Conservation (phyloP, 2,888 invertebrate species). For the Drosophila anceps region DNA sequence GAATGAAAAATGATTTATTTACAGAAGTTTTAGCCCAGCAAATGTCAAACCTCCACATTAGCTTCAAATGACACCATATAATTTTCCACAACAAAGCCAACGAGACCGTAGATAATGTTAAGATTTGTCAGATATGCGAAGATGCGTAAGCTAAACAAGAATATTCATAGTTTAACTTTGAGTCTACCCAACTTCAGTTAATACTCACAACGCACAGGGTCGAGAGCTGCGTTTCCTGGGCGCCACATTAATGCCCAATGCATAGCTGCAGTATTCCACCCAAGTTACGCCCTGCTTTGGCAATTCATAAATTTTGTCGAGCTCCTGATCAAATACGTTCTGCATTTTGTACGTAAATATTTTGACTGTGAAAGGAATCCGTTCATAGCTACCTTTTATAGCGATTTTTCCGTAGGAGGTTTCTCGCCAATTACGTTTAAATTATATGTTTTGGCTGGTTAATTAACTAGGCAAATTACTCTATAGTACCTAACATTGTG, state of each 20-base stretch:
- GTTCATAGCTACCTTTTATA: conserved; percentile 48
- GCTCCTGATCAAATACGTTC: conserved; percentile 56
- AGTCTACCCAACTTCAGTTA: fast-evolving
- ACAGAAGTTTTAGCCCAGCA: fast-evolving
- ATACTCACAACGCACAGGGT: conserved; percentile 57
- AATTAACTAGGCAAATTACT: conserved; percentile 52
- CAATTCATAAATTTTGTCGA: conserved; percentile 55
- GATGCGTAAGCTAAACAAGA: conserved; percentile 34
- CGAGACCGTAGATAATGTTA: conserved; percentile 52
- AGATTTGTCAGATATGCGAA: conserved; percentile 51
- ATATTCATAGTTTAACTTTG: neutral
- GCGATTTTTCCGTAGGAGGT: conserved; percentile 12
- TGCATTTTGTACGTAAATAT: conserved; percentile 42
- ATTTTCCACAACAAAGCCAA: conserved; percentile 60
- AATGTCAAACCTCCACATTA: conserved; percentile 63
- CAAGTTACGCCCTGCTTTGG: conserved; percentile 59
- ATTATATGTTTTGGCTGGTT: conserved; percentile 61
- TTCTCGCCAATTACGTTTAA: conserved; percentile 58
- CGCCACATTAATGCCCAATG: conserved; percentile 62
- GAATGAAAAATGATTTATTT: neutral
- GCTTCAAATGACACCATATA: conserved; percentile 64
- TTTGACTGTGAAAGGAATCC: conserved; percentile 38
- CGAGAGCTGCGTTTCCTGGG: conserved; percentile 64
- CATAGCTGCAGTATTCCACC: conserved; percentile 68
- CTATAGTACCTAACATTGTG: conserved; percentile 55